A percentile compares a stretch with the other conserved stretches of the same genome.
Evolutionary conservation across 2,888 invertebrate species (phyloP).

Genomic region (Tenthredo livida): DNA sequence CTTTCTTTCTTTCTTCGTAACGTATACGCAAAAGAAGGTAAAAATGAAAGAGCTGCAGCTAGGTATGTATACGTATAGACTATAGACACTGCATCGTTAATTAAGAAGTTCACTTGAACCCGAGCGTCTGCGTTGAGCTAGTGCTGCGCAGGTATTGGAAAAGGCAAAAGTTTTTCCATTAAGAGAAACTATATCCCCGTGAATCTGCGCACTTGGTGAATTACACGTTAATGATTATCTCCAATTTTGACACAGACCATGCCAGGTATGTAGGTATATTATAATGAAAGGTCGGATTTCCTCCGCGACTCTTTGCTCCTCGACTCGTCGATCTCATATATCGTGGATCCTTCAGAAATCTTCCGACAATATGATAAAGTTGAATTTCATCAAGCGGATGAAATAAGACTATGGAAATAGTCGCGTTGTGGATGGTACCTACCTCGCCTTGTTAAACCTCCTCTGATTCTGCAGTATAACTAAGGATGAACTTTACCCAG

Average conservation of each 20-base stretch:
- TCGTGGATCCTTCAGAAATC: not conserved
- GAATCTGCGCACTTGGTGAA: not conserved
- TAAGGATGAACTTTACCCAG: constrained; percentile 17
- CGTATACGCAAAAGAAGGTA: not conserved
- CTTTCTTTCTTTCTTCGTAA: not conserved
- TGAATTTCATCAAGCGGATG: not conserved
- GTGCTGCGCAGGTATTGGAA: not conserved
- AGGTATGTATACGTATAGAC: not conserved
- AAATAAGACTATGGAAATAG: constrained; percentile 41
- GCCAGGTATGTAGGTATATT: too few species aligned
- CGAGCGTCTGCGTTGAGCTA: not conserved
- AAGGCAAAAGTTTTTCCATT: constrained; percentile 39
- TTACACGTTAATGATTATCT: not conserved
- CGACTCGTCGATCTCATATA: not conserved
- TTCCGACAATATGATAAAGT: not conserved
- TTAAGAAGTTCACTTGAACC: constrained; percentile 30
- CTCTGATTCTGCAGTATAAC: not conserved
- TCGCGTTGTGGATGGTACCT: not conserved
- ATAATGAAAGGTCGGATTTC: too few species aligned
- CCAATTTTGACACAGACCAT: not conserved
- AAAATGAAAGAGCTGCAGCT: not conserved
- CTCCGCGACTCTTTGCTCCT: too few species aligned
- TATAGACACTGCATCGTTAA: constrained; percentile 2
- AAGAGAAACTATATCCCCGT: not conserved
- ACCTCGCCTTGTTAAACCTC: not conserved